Percentiles rank a stretch among this genome's conserved stretches.
These are phyloP conservation scores for Varanus komodoensis DNA, from an alignment of 2,113 vertebrate species.

Conservation along the genomic window DNA sequence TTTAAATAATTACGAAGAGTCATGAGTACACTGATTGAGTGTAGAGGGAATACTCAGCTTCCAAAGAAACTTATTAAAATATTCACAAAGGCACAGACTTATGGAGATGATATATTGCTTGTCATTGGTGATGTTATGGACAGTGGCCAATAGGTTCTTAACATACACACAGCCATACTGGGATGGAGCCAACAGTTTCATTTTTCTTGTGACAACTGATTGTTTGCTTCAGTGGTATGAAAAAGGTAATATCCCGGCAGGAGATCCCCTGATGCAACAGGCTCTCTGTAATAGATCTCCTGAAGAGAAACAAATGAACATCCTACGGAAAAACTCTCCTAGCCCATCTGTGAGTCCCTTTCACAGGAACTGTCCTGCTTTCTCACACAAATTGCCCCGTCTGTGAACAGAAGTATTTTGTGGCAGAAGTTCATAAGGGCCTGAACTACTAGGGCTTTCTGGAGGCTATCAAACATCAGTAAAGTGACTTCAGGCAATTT, in stretches of 20 bases:
- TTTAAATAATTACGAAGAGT: neutral
- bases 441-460: neutral
- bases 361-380: neutral
- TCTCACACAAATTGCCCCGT: neutral
- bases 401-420: constrained; percentile 3
- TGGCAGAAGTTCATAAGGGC: neutral
- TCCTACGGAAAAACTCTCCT: neutral
- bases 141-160: neutral
- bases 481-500: constrained; percentile 4
- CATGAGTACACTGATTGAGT: neutral
- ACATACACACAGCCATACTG: neutral
- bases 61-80: neutral
- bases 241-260: neutral
- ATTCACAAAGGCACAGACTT: neutral
- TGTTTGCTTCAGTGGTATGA: neutral
- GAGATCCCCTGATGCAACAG: neutral
- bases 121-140: neutral
- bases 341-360: neutral
- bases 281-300: neutral
- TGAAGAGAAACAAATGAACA: too few species aligned
- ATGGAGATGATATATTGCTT: neutral
- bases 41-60: neutral
- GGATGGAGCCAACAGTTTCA: neutral
- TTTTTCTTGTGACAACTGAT: neutral
- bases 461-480: neutral